Evolutionary conservation across 2,888 invertebrate genomes (phyloP).

Genomic region (Bursaphelenchus okinawaensis): DNA sequence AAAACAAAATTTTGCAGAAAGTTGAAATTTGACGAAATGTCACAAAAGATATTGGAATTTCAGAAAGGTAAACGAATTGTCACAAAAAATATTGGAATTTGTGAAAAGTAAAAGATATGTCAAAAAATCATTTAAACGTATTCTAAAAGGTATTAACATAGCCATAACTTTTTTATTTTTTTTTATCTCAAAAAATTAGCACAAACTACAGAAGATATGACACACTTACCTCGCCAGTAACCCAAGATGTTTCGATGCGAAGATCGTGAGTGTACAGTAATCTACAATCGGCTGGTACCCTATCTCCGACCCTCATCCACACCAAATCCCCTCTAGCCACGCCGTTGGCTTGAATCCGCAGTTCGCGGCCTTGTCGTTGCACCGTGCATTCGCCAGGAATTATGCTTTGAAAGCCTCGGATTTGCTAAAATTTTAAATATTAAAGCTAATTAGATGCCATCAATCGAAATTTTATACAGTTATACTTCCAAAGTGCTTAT

Average conservation of each 20-base stretch:
- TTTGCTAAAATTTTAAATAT: conserved; percentile 14
- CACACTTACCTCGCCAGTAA: conserved; percentile 23
- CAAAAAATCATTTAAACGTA: too few relatives aligned
- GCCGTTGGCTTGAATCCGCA: conserved; percentile 20
- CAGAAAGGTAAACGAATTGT: too few relatives aligned
- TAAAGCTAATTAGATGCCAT: conserved; percentile 1
- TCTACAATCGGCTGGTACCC: conserved; percentile 27
- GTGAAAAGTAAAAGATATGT: background rate
- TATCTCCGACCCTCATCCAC: conserved; percentile 26
- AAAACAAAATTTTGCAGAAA: too few relatives aligned
- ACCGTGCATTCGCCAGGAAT: conserved; percentile 23
- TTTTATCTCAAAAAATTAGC: too few relatives aligned
- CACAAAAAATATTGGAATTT: background rate
- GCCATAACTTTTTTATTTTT: too few relatives aligned
- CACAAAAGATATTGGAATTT: too few relatives aligned
- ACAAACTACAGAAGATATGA: background rate
- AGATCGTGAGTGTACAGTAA: conserved; percentile 21
- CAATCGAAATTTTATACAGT: background rate
- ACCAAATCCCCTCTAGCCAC: conserved; percentile 30
- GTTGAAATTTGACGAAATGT: too few relatives aligned
- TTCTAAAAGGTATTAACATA: too few relatives aligned
- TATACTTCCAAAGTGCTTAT: background rate
- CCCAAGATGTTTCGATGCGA: conserved; percentile 27
- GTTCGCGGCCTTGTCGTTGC: conserved; percentile 25
- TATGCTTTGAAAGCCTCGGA: conserved; percentile 25